A percentile compares a stretch with the other conserved stretches of the same genome.
Evolutionary conservation across 1,140 invertebrate species (phyloP).

Genomic region (Drosophila kikkawai): DNA sequence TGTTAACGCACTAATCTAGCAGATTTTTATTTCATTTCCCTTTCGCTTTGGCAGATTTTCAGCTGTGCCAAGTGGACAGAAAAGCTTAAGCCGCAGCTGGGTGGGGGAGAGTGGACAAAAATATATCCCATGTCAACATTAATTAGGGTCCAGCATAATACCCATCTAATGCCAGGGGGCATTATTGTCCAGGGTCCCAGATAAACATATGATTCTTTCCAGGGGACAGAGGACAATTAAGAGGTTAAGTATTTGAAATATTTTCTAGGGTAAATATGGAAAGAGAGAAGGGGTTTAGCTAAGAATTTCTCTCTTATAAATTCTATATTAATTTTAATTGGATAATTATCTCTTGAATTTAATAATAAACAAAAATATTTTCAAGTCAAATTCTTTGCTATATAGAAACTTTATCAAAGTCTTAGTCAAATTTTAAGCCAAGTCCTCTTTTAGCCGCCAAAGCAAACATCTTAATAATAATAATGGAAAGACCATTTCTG

Average conservation of each 20-base stretch:
- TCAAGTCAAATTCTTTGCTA: background rate
- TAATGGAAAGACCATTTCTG: slow-evolving; percentile 51
- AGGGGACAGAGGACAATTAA: slow-evolving; percentile 11
- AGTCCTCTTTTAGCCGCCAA: slow-evolving; percentile 25
- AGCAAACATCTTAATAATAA: slow-evolving; percentile 74
- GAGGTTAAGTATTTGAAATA: slow-evolving; percentile 19
- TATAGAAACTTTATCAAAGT: background rate
- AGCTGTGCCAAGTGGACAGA: slow-evolving; percentile 24
- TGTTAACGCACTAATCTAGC: slow-evolving; percentile 76
- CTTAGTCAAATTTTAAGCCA: slow-evolving; percentile 22
- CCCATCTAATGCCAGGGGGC: slow-evolving; percentile 45
- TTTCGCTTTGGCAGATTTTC: slow-evolving; percentile 53
- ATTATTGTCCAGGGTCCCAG: slow-evolving; percentile 32
- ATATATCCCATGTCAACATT: slow-evolving; percentile 78
- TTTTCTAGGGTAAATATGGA: background rate
- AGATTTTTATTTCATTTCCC: slow-evolving; percentile 50
- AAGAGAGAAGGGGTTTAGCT: background rate
- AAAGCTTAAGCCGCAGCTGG: slow-evolving; percentile 20
- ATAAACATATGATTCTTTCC: slow-evolving; percentile 41
- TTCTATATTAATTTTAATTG: background rate
- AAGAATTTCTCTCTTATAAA: background rate
- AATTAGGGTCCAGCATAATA: slow-evolving; percentile 75
- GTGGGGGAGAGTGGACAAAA: background rate
- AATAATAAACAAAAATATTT: background rate
- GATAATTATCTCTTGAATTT: background rate